Base-by-base conservation (phyloP, 2,113 vertebrate genomes). In the Carassius carassius region DNA sequence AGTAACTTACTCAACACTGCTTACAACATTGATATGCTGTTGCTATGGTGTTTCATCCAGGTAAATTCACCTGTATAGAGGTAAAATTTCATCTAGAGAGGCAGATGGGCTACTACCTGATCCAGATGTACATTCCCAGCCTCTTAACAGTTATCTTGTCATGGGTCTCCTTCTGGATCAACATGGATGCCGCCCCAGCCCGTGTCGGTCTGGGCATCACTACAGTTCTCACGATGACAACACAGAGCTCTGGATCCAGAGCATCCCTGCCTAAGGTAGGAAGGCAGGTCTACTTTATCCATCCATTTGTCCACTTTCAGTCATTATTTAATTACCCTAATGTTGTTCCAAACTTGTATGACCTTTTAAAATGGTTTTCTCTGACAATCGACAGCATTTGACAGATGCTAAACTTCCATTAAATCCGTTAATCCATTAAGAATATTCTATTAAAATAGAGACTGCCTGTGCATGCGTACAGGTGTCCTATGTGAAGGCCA, bases 111-210 rank as follows among this genome's bases (percentile, higher is more conserved):
- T 98, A 99, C 90, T 99, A 98, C 90, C 93, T 98, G 90, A 99
- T 99, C 92, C 97, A 99, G 95, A 99, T 98, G 97, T 98, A 99
- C 92, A 98, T 99, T 78, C 97, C 97, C 37, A 98, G 97, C 86
- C 94, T 99, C 19, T 95, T 98, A 85, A 99, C 97, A 0, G 97
- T 98, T 90, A 99, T 99, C 92, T 94, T 99, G 67, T 98, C 97
- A 89, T 99, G 97, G 97, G 94, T 98, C 67, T 99, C 97, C 44
- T 98, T 98, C 91, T 99, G 97, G 97, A 98, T 99, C 93, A 98
- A 98, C 89, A 98, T 99, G 97, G 97, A 98, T 0, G 97, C 97
- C 0, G 97, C 97, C 0, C 97, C 97, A 0, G 97, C 97, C 63
- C 94, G 96, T 13, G 97, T 98, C 84, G 97, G 97, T 47, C 92